phyloP scores from a whole-genome alignment of 2,888 invertebrate genomes.

The Atrina japonica region DNA sequence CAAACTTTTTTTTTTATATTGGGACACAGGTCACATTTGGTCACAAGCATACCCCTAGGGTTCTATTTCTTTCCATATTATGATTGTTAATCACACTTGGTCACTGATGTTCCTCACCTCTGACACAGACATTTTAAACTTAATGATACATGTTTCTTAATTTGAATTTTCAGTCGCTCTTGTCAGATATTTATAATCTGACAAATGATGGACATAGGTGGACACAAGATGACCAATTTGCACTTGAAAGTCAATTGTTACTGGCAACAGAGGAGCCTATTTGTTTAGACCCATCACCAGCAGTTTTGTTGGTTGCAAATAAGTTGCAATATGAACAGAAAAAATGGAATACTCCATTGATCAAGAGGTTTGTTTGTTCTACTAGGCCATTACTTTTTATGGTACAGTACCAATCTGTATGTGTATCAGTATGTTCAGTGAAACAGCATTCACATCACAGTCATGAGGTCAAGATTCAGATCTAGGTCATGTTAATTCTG shows the following conservation, averaged over 20 bases:
- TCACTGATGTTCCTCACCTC: too few species aligned
- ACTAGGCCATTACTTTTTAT: neutral
- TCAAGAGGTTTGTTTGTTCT: constrained; percentile 69
- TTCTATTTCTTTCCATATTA: too few species aligned
- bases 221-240: constrained; percentile 88
- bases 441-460: too few species aligned
- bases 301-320: constrained; percentile 89
- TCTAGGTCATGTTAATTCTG: too few species aligned
- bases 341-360: constrained; percentile 69
- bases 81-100: too few species aligned
- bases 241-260: constrained; percentile 91
- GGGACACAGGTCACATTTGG: too few species aligned
- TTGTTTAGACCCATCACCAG: constrained; percentile 93
- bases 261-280: constrained; percentile 92
- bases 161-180: constrained; percentile 84
- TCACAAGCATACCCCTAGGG: too few species aligned
- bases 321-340: constrained; percentile 85
- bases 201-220: constrained; percentile 83
- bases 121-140: too few species aligned
- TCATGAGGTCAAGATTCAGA: too few species aligned
- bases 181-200: constrained; percentile 85
- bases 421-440: neutral
- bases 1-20: too few species aligned
- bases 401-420: neutral
- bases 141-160: too few species aligned